phyloP scores from a whole-genome alignment of 2,888 invertebrate genomes.

The Meganola albula region DNA sequence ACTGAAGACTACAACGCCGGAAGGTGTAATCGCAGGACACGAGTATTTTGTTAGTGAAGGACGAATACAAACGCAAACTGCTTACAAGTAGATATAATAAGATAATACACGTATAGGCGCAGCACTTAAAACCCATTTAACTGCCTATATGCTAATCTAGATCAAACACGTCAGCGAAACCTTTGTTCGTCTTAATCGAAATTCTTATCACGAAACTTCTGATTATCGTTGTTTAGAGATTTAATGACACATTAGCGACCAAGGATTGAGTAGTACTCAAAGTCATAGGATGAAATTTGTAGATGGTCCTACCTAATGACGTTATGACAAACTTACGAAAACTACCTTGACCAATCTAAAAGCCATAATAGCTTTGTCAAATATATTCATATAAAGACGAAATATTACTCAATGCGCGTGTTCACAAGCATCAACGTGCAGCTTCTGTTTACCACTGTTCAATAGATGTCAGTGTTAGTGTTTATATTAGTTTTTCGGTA shows the following conservation, averaged over 20 bases:
- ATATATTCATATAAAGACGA: slow-evolving; percentile 59
- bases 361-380: slow-evolving; percentile 61
- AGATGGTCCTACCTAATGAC: slow-evolving; percentile 30
- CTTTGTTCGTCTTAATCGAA: slow-evolving; percentile 26
- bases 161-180: slow-evolving; percentile 20
- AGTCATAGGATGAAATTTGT: slow-evolving; percentile 26
- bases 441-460: slow-evolving; percentile 30
- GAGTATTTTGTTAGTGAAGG: slow-evolving; percentile 55
- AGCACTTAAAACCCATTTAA: slow-evolving; percentile 35
- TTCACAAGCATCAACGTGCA: slow-evolving; percentile 36
- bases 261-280: slow-evolving; percentile 18
- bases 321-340: slow-evolving; percentile 59
- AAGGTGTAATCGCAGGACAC: slow-evolving; percentile 49
- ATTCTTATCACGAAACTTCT: slow-evolving; percentile 28
- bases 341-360: slow-evolving; percentile 64
- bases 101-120: slow-evolving; percentile 29
- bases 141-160: slow-evolving; percentile 16
- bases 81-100: slow-evolving; percentile 54
- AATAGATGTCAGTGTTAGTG: too few species aligned
- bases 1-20: slow-evolving; percentile 46
- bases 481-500: too few species aligned
- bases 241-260: too few species aligned
- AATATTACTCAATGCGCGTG: slow-evolving; percentile 58
- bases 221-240: too few species aligned
- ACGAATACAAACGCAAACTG: slow-evolving; percentile 50